Base-by-base conservation (phyloP, 2,888 invertebrate genomes). In the Pyrochroa serraticornis region DNA sequence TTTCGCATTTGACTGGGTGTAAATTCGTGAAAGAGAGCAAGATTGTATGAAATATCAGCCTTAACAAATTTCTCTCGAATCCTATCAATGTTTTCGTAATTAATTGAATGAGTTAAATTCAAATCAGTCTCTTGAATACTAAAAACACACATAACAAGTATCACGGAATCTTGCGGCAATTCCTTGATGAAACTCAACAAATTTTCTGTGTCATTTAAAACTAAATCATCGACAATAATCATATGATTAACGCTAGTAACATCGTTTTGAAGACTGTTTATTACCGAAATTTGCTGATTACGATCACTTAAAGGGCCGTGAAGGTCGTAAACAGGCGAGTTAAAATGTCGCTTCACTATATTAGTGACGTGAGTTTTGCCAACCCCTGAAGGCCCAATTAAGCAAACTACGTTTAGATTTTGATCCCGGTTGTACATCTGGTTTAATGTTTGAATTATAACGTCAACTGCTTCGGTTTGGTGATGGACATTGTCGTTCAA, bases 301-400 rank as follows among this genome's bases (percentile, higher is more conserved):
- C 59, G 34, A 14, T 53, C 53, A 32, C 48, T 47, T 9, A 61
- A 44, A 10, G 47, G 14, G 8, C 50, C 60, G 46, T 58, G 58
- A 9, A 68, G 32, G 22, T 69, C 69, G 63, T 68, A 64, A 32
- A 66, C 51, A 6, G 66, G 52, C 31, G 49, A 43, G 14, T 48
- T 52, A 52, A 72, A 74, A 54, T 71, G 59, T 47, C 61, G 63
- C 53, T 71, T 72, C 6, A 75, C 52, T 9, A 74, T 60, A 54
- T 72, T 73, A 3, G 64, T 67, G 39, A 67, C 59, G 52, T 68
- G 72, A 13, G 75, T 75, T 65, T 76, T 76, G 8, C 76, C 75
- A 14, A 75, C 73, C 31, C 76, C 76, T 6, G 70, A 67, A 7
- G 69, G 62, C 12, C 76, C 75, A 33, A 74, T 58, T 57, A 75